Base-by-base conservation (phyloP, 2,888 invertebrate genomes). In the Apotomis betuletana region DNA sequence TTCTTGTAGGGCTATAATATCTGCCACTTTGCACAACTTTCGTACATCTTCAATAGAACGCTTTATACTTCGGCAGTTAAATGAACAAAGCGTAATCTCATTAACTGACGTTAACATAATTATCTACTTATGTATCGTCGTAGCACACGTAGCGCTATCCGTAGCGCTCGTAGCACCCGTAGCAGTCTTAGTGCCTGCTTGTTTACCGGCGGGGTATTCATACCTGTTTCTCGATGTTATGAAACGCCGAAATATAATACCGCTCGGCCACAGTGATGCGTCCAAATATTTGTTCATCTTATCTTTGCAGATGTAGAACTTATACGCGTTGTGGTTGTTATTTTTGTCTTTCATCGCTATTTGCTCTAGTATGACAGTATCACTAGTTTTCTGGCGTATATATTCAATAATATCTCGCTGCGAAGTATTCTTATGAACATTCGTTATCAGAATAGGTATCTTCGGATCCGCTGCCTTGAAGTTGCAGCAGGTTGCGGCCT, bases 11-110 rank as follows among this genome's bases (percentile, higher is more conserved):
- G 27, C 15, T 1, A 27, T 13, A 9, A 55, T 13, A 10, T 55
- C 55, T 5, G 10, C 55, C 27, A 6, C 6, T 3, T 27, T 55
- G 27, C 55, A 55, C 55, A 55, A 27, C 3, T 9, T 8, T 5
- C 55, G 27, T 27, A 55, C 13, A 3, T 6, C 9, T 9, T 55
- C 55, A 9, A 15, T 15, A 3, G 27, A 55, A 2, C 55, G 27
- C 10, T 55, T 55, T 8, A 55, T 27, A 27, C 10, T 55, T 55
- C 10, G n/a, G 9, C 27, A 55, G 10, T 55, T 64, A 44, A 44
- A 64, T 0, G 41, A 44, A 64, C 64, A 64, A 15, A 64, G 64
- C 0, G 64, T 64, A 55, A 64, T 44, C 44, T 64, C 64, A 63
- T 13, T 41, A 15, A 15, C 15, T 63, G 41, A 12, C 5, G 9